Conservation (phyloP, 35 echinoderm and acorn worm genomes). For the Ophioderma brevispina region DNA sequence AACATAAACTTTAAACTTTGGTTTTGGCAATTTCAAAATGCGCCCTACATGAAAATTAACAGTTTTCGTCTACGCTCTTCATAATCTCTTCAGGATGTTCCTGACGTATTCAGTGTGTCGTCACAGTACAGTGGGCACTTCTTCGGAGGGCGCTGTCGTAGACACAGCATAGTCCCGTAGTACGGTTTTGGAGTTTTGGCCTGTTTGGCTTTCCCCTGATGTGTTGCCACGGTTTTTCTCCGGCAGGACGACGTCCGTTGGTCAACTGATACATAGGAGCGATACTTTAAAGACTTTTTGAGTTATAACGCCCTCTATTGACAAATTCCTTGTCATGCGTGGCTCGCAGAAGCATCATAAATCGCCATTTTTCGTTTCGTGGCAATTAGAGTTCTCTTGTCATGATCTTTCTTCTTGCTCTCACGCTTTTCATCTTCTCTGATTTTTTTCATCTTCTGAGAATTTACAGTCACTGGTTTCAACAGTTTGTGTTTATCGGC, state of each 20-base stretch:
- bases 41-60: no score
- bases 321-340: background rate
- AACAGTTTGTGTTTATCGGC: conserved; percentile 5
- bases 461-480: background rate
- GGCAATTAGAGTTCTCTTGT: background rate
- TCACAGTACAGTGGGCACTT: no score
- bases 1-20: no score
- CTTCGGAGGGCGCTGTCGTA: background rate
- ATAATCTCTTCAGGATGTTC: background rate
- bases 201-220: background rate
- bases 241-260: background rate
- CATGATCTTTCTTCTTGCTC: background rate
- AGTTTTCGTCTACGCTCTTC: background rate
- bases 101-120: no score
- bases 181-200: background rate
- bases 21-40: no score
- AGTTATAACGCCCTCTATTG: background rate
- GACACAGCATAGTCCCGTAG: background rate
- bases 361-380: background rate
- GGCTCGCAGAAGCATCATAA: background rate
- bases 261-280: background rate
- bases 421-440: background rate
- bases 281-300: background rate
- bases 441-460: background rate
- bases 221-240: background rate